These are phyloP conservation scores for Ips nitidus DNA, from an alignment of 1,140 invertebrate species.

Conservation along the genomic window DNA sequence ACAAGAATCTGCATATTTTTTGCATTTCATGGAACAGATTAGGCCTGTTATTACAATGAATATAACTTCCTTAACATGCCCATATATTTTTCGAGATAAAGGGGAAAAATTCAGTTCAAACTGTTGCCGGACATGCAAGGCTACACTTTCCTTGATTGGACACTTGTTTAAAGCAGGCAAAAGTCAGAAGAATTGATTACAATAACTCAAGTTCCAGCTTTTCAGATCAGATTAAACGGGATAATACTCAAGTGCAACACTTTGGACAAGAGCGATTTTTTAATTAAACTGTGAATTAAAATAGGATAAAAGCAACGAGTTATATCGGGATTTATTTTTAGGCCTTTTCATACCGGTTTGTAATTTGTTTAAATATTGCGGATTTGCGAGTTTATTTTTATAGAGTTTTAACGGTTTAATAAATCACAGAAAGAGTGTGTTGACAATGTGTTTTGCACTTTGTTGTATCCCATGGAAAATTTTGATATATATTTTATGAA, in stretches of 20 bases:
- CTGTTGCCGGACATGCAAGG: constrained; percentile 25
- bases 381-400: background rate
- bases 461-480: too few relatives aligned
- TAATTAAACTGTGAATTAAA: constrained; percentile 15
- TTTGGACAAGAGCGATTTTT: background rate
- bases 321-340: constrained; percentile 5
- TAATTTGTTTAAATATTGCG: background rate
- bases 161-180: background rate
- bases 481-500: too few relatives aligned
- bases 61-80: constrained; percentile 27
- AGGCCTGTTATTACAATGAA: constrained; percentile 19
- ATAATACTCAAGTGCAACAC: too few relatives aligned
- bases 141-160: constrained; percentile 18
- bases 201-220: background rate
- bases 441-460: too few relatives aligned
- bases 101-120: constrained; percentile 14
- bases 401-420: too few relatives aligned
- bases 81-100: constrained; percentile 23
- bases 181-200: background rate
- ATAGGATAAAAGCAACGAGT: constrained; percentile 1
- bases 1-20: constrained; percentile 28
- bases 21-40: constrained; percentile 20
- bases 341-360: background rate
- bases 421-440: too few relatives aligned
- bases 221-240: too few relatives aligned